Evolutionary conservation across 2,113 vertebrate genomes (phyloP).

Genomic region (Suricata suricatta): DNA sequence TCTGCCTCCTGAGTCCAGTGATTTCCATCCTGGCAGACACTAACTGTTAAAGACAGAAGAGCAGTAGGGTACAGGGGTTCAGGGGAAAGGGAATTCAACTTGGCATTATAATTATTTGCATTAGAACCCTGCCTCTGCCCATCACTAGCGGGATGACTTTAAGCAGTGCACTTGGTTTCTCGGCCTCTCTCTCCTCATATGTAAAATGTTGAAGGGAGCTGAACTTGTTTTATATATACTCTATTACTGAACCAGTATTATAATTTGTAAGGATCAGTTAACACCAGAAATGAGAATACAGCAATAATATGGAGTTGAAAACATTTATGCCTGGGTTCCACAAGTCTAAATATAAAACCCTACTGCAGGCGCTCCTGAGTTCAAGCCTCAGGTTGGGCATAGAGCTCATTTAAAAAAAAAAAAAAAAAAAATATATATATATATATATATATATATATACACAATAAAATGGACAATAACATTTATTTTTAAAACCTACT

Average conservation of each 20-base stretch:
- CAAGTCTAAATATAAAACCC: not conserved
- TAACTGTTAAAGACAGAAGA: not conserved
- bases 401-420: not conserved
- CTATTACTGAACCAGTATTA: not conserved
- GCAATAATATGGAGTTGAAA: not conserved
- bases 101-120: not conserved
- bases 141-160: not conserved
- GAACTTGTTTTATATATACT: not conserved
- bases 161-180: not conserved
- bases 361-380: not conserved
- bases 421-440: no score
- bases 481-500: not conserved
- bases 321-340: not conserved
- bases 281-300: slow-evolving; percentile 34
- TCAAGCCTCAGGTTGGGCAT: not conserved
- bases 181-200: not conserved
- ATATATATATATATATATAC: no score
- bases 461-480: not conserved
- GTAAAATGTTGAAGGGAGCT: slow-evolving; percentile 13
- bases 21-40: not conserved
- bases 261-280: not conserved
- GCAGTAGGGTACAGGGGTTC: not conserved
- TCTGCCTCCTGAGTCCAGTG: not conserved
- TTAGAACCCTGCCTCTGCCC: not conserved
- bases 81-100: not conserved